Evolutionary conservation across 2,888 invertebrate species (phyloP).

Genomic region (Microplitis deprimator): DNA sequence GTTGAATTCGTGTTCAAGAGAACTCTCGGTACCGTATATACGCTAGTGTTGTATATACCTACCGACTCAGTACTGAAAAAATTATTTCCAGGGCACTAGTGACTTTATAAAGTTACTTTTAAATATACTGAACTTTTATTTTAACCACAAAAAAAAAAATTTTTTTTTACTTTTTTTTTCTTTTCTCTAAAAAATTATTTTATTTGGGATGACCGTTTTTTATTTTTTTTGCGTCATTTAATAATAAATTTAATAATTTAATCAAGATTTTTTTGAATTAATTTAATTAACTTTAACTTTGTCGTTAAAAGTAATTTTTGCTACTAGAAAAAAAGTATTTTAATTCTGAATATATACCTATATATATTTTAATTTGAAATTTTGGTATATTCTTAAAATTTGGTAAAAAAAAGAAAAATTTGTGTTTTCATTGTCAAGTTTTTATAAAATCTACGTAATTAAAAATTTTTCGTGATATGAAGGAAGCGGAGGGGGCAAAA

Average conservation of each 20-base stretch:
- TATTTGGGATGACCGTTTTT: not conserved
- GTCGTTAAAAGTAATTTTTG: no score
- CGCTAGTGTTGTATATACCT: not conserved
- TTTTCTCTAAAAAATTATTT: not conserved
- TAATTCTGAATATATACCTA: no score
- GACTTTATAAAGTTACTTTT: not conserved
- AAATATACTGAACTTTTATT: not conserved
- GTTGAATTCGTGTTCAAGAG: constrained; percentile 35
- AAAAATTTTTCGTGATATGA: no score
- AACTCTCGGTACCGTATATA: not conserved
- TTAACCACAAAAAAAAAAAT: not conserved
- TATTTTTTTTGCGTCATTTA: not conserved
- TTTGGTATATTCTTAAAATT: no score
- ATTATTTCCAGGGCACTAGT: constrained; percentile 6
- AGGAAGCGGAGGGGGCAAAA: no score
- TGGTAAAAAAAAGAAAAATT: no score
- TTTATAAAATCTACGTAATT: no score
- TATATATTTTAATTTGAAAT: no score
- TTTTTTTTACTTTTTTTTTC: not conserved
- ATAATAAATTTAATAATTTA: not conserved
- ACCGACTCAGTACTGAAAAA: constrained; percentile 3
- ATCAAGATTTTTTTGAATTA: no score
- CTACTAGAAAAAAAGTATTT: no score
- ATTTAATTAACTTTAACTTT: no score
- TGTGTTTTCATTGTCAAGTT: no score